Conservation (phyloP, 1,140 invertebrate genomes). For the Rhynchophorus ferrugineus region DNA sequence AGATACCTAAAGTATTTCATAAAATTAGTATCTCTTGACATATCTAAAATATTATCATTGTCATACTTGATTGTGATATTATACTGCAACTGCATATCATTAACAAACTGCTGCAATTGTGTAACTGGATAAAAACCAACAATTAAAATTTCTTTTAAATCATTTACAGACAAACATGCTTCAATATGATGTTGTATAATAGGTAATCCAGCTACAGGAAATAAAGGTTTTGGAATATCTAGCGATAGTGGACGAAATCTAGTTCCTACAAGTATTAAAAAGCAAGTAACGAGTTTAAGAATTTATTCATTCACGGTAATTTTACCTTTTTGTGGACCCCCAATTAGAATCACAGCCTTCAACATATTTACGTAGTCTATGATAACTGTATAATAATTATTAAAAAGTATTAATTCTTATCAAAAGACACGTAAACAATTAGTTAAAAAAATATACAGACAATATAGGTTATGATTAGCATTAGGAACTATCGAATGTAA, state of each 20-base stretch:
- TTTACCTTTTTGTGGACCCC: conserved; percentile 67
- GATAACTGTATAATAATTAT: not conserved
- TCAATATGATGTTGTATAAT: conserved; percentile 97
- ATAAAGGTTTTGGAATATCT: conserved; percentile 94
- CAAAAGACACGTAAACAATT: not conserved
- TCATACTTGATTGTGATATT: conserved; percentile 71
- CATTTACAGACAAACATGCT: conserved; percentile 72
- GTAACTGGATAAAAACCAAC: conserved; percentile 85
- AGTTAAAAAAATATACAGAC: not conserved
- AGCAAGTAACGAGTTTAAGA: not conserved
- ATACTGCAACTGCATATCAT: conserved; percentile 75
- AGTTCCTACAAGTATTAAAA: conserved; percentile 63
- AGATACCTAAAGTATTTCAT: conserved; percentile 59
- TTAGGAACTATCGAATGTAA: no score
- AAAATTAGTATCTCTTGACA: not conserved
- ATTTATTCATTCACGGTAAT: not conserved
- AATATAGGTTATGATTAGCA: no score
- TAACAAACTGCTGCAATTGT: conserved; percentile 77
- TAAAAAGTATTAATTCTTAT: not conserved
- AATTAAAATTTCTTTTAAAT: conserved; percentile 85
- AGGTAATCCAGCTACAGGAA: conserved; percentile 91
- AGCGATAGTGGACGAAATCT: conserved; percentile 93
- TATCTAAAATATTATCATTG: conserved; percentile 24
- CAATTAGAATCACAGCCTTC: conserved; percentile 70
- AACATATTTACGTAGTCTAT: conserved; percentile 44